These are phyloP conservation scores for Edolisoma coerulescens DNA, from an alignment of 2,113 vertebrate genomes.

Conservation along the genomic window DNA sequence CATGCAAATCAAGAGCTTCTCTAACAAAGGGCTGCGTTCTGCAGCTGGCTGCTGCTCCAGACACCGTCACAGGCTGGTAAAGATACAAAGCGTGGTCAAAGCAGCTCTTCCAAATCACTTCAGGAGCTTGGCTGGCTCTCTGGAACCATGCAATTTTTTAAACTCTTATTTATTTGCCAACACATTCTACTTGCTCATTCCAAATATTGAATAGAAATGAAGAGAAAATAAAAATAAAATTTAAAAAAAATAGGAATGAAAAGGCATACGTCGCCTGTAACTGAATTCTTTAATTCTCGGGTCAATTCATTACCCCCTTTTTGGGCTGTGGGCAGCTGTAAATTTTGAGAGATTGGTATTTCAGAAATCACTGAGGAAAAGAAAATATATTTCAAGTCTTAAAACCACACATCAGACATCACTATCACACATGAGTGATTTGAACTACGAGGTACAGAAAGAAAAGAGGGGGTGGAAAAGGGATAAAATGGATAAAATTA, in stretches of 20 bases:
- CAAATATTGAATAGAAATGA: slow-evolving; percentile 61
- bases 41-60: slow-evolving; percentile 46
- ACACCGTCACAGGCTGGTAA: slow-evolving; percentile 43
- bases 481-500: slow-evolving; percentile 52
- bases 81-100: slow-evolving; percentile 46
- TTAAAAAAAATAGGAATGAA: slow-evolving; percentile 53
- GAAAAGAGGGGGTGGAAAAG: neutral
- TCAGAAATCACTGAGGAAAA: slow-evolving; percentile 74
- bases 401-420: slow-evolving; percentile 32
- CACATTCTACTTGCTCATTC: slow-evolving; percentile 66
- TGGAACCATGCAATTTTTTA: slow-evolving; percentile 65
- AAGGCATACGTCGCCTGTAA: slow-evolving; percentile 71
- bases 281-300: slow-evolving; percentile 69
- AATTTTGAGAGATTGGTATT: slow-evolving; percentile 76
- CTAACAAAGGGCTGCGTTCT: slow-evolving; percentile 20
- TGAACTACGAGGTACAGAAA: slow-evolving; percentile 54
- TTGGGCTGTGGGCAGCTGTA: slow-evolving; percentile 70
- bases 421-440: slow-evolving; percentile 61
- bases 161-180: slow-evolving; percentile 51
- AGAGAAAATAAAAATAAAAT: neutral
- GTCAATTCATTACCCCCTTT: slow-evolving; percentile 70
- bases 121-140: slow-evolving; percentile 12
- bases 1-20: slow-evolving; percentile 72
- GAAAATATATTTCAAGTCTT: neutral
- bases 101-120: slow-evolving; percentile 14